A percentile compares a stretch with the other conserved stretches of the same genome.
Conservation (phyloP, 2,888 invertebrate species). For the Pycnomerus fuliginosus region DNA sequence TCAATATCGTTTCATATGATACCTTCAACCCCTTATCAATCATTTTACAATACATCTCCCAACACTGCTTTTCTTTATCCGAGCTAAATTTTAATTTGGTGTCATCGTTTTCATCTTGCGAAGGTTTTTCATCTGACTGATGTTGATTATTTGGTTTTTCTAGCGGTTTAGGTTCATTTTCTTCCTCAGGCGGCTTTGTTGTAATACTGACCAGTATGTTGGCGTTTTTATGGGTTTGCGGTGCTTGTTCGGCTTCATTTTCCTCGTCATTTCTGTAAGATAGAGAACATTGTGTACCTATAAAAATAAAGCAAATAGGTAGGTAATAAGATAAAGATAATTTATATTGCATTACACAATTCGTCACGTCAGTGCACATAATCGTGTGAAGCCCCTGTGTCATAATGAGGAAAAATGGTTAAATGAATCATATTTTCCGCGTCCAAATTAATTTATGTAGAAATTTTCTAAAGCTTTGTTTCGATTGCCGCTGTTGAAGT, state of each 20-base stretch:
- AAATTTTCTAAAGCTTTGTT: too few relatives aligned
- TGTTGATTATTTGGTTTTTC: not conserved
- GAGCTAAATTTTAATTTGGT: constrained; percentile 33
- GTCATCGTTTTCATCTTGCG: not conserved
- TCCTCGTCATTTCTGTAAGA: constrained; percentile 5
- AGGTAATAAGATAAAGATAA: too few relatives aligned
- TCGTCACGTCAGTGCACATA: too few relatives aligned
- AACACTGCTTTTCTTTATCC: constrained; percentile 58
- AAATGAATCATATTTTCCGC: too few relatives aligned
- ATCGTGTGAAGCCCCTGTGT: too few relatives aligned
- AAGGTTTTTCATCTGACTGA: not conserved
- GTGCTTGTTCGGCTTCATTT: not conserved
- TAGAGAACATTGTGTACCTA: too few relatives aligned
- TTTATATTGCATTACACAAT: too few relatives aligned
- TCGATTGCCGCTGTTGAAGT: too few relatives aligned
- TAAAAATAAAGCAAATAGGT: too few relatives aligned
- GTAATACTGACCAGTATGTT: constrained; percentile 6
- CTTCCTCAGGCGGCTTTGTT: constrained; percentile 1
- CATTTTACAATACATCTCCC: constrained; percentile 69
- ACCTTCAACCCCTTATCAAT: constrained; percentile 66
- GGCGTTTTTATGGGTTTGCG: not conserved
- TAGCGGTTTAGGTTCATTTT: not conserved
- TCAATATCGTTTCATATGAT: constrained; percentile 67
- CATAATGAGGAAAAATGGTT: too few relatives aligned
- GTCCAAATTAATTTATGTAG: too few relatives aligned